Conservation (phyloP, 2,888 invertebrate genomes). For the Caenorhabditis doughertyi region DNA sequence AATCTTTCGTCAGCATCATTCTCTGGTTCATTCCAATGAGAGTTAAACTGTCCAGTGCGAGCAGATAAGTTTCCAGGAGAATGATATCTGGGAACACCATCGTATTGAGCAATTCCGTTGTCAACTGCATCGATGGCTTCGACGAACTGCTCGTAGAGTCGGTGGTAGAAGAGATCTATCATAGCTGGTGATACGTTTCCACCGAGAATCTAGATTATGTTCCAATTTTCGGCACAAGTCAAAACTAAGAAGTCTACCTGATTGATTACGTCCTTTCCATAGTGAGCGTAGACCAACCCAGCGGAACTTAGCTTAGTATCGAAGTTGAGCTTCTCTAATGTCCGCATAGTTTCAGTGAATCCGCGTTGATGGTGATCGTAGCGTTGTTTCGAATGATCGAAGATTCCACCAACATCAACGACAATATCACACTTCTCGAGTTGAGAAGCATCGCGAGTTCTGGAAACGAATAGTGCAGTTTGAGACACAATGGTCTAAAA, state of each 20-base stretch:
- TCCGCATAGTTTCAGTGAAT: conserved; percentile 84
- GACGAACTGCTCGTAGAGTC: conserved; percentile 91
- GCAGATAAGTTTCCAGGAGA: conserved; percentile 74
- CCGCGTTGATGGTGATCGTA: conserved; percentile 95
- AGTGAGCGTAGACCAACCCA: conserved; percentile 91
- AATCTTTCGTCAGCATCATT: conserved; percentile 84
- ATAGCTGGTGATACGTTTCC: conserved; percentile 41
- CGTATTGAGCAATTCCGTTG: conserved; percentile 89
- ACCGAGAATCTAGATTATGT: conserved; percentile 63
- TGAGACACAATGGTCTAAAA: too few relatives aligned
- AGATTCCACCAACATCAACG: conserved; percentile 94
- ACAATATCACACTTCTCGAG: conserved; percentile 93
- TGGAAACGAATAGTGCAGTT: conserved; percentile 80
- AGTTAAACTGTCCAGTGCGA: conserved; percentile 90
- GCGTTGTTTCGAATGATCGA: conserved; percentile 88
- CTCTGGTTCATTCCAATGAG: conserved; percentile 88
- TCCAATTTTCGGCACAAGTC: neutral
- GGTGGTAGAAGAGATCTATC: conserved; percentile 83
- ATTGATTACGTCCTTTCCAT: conserved; percentile 89
- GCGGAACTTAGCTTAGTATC: conserved; percentile 92
- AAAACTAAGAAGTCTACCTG: conserved; percentile 29
- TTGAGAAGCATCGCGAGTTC: conserved; percentile 85
- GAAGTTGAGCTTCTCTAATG: conserved; percentile 75
- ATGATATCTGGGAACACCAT: conserved; percentile 78
- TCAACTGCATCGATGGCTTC: conserved; percentile 97